These are phyloP conservation scores for Ophion ventricosus DNA, from an alignment of 2,888 invertebrate genomes.

Conservation along the genomic window DNA sequence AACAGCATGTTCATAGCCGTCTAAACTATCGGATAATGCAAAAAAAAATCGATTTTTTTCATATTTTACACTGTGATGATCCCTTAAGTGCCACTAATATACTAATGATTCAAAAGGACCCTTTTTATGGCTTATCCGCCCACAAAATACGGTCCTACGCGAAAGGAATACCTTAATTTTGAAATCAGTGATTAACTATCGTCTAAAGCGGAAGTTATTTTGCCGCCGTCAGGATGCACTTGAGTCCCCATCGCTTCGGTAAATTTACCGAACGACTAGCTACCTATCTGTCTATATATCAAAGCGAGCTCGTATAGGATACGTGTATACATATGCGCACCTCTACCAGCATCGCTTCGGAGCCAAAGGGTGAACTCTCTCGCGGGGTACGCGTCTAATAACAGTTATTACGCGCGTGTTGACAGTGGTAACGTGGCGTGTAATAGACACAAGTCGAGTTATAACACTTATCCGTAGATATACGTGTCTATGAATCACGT, in stretches of 20 bases:
- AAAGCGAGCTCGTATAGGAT: constrained; percentile 19
- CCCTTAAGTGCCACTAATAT: too few relatives aligned
- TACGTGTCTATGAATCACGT: constrained; percentile 54
- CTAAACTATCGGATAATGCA: too few relatives aligned
- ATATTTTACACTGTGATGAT: too few relatives aligned
- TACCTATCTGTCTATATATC: constrained; percentile 18
- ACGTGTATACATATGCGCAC: constrained; percentile 27
- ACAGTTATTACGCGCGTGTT: constrained; percentile 80
- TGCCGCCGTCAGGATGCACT: constrained; percentile 42
- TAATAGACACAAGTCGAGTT: constrained; percentile 70
- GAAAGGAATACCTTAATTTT: too few relatives aligned
- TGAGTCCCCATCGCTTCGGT: constrained; percentile 25
- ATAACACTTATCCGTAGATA: constrained; percentile 43
- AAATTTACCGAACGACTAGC: constrained; percentile 27
- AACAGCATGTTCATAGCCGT: too few relatives aligned
- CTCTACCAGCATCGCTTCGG: constrained; percentile 53
- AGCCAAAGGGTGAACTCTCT: constrained; percentile 68
- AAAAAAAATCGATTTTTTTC: too few relatives aligned
- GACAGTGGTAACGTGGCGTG: constrained; percentile 79
- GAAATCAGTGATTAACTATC: constrained; percentile 40
- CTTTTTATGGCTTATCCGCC: too few relatives aligned
- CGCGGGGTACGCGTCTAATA: constrained; percentile 75
- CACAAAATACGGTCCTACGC: too few relatives aligned
- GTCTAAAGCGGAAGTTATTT: constrained; percentile 17
- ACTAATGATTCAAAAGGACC: too few relatives aligned